Conservation (phyloP, 2,888 invertebrate species). For the Watsonalla binaria region DNA sequence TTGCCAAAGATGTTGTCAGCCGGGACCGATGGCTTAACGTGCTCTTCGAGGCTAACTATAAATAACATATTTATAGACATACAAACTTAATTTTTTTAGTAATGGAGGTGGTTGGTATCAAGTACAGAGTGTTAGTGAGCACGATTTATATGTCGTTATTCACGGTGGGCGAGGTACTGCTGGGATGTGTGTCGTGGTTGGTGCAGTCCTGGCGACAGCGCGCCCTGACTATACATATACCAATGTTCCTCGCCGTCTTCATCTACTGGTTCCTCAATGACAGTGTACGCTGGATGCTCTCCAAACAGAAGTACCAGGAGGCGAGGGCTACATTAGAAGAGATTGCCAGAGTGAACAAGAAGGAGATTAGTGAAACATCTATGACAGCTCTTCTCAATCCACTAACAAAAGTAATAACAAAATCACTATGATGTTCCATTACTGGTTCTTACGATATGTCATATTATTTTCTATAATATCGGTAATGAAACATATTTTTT, state of each 20-base stretch:
- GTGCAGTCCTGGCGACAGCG: slow-evolving; percentile 83
- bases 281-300: slow-evolving; percentile 87
- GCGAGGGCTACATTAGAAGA: slow-evolving; percentile 79
- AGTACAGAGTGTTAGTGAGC: slow-evolving; percentile 83
- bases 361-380: slow-evolving; percentile 74
- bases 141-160: slow-evolving; percentile 84
- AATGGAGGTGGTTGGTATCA: slow-evolving; percentile 87
- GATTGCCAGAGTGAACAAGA: slow-evolving; percentile 81
- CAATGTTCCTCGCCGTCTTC: slow-evolving; percentile 81
- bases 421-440: too few relatives aligned
- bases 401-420: slow-evolving; percentile 32
- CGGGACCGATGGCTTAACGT: too few relatives aligned
- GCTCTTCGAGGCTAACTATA: too few relatives aligned
- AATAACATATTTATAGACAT: too few relatives aligned
- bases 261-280: slow-evolving; percentile 83
- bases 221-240: slow-evolving; percentile 82
- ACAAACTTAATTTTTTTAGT: slow-evolving; percentile 57
- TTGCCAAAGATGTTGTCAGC: too few relatives aligned
- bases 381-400: slow-evolving; percentile 57
- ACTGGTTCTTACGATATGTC: too few relatives aligned
- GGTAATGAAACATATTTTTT: too few relatives aligned
- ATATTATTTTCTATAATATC: too few relatives aligned
- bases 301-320: slow-evolving; percentile 80
- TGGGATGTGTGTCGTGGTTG: slow-evolving; percentile 83
- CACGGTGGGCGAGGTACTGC: slow-evolving; percentile 83